phyloP scores from a whole-genome alignment of 1,140 invertebrate genomes.

The Dendrolimus kikuchii region DNA sequence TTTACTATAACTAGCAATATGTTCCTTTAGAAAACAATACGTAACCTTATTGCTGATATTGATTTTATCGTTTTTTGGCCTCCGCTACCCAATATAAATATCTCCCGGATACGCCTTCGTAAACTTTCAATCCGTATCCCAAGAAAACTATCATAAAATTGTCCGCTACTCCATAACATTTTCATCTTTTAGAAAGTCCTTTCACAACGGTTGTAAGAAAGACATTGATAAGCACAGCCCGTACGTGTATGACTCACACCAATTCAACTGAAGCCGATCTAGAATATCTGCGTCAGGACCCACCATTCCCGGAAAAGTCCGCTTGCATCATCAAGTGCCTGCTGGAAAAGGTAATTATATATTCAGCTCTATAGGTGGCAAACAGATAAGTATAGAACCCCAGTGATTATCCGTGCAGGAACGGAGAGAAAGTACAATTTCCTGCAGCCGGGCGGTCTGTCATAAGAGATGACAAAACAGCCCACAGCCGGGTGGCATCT shows the following conservation, averaged over 20 bases:
- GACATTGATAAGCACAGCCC: conserved; percentile 34
- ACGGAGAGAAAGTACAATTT: no score
- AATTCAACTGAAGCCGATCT: conserved; percentile 45
- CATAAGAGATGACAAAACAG: no score
- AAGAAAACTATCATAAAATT: not conserved
- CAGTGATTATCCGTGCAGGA: no score
- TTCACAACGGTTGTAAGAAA: conserved; percentile 37
- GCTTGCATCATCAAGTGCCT: conserved; percentile 56
- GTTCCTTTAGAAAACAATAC: no score
- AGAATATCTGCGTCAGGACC: conserved; percentile 42
- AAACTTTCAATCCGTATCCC: not conserved
- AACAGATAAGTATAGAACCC: not conserved
- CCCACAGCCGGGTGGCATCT: no score
- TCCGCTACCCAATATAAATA: no score
- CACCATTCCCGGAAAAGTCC: conserved; percentile 55
- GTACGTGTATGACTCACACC: conserved; percentile 39
- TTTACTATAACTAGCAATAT: no score
- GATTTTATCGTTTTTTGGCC: no score
- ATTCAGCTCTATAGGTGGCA: not conserved
- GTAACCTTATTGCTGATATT: no score
- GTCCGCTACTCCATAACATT: not conserved
- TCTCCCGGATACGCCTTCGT: no score
- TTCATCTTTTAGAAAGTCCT: conserved; percentile 30
- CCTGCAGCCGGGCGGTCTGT: no score
- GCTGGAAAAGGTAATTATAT: conserved; percentile 43